Evolutionary conservation across 2,797 vertebrate genomes (phyloP), one percentile per base, ranked within the genome.

Genomic region (Bradypus variegatus): DNA sequence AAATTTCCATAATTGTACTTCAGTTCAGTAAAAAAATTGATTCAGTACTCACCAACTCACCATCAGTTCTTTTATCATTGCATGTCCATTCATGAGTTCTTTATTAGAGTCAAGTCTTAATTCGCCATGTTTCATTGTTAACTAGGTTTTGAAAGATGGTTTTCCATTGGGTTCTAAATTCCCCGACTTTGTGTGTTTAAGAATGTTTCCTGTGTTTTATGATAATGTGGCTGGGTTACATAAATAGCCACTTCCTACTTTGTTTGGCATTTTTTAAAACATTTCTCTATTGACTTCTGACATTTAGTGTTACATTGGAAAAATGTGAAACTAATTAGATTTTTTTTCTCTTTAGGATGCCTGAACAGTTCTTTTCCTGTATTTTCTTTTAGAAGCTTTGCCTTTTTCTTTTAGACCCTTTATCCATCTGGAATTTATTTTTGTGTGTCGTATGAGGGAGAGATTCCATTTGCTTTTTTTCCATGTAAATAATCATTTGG

Each of bases 181-280:
- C 29, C 36, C 36, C 16, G 73, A 41, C 8, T 69, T 81, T 67
- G 81, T 72, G 8, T 36, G 16, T 92, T 88, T 8, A 45, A 86
- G 65, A 78, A n/a, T 53, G 36, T 64, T 50, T 62, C 27, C 50
- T 3, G 3, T n/a, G 10, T 93, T 86, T 92, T 82, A 85, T 3
- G 10, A 72, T 55, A 53, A 3, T 31, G 62, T 90, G 55, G 29
- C 25, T 77, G n/a, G 53, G 2, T 86, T 65, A 64, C 27, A 79
- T 86, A 38, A 5, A 2, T 73, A 69, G 77, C 78, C 86, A 70
- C 8, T 62, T 73, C 23, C 14, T 58, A 64, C 91, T 65, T 78
- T 88, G 15, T 65, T 78, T 88, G 15, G 21, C 91, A 78, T 86
- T 88, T 92, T 69, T 89, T 38, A 38, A 79, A 78, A 81, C 31